These are phyloP conservation scores for Agrotis clavis DNA, from an alignment of 2,888 invertebrate genomes.

Conservation along the genomic window DNA sequence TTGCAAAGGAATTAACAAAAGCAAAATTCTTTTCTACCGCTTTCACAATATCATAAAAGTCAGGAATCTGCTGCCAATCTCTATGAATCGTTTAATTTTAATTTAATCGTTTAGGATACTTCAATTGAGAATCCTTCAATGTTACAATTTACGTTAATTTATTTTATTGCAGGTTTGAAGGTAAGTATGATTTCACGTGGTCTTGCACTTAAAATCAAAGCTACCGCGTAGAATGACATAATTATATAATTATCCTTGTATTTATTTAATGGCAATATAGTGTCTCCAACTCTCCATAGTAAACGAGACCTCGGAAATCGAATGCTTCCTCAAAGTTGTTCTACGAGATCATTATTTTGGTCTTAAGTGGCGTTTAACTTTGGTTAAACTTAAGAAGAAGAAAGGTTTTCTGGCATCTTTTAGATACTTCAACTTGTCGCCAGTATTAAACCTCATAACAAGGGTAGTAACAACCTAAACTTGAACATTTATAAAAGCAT, in stretches of 20 bases:
- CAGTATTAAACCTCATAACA: no score
- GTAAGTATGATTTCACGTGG: not conserved
- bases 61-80: not conserved
- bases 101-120: not conserved
- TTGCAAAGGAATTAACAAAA: no score
- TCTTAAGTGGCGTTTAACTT: not conserved
- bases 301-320: not conserved
- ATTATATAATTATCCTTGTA: slow-evolving; percentile 14
- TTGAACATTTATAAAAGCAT: no score
- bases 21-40: no score
- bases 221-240: slow-evolving; percentile 1
- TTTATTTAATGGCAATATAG: slow-evolving; percentile 15
- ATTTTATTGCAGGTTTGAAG: slow-evolving; percentile 12
- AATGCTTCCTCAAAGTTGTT: slow-evolving; percentile 7
- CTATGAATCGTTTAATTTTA: not conserved
- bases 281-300: no score
- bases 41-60: not conserved
- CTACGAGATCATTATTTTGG: slow-evolving; percentile 1
- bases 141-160: not conserved
- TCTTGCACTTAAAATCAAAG: slow-evolving; percentile 8
- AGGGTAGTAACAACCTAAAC: no score
- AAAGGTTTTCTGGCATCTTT: no score
- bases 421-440: no score
- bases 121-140: not conserved
- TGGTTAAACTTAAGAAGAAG: not conserved